Percentiles rank a stretch among this genome's conserved stretches.
Evolutionary conservation across 2,113 vertebrate genomes (phyloP).

Genomic region (Zosterops pallidus): DNA sequence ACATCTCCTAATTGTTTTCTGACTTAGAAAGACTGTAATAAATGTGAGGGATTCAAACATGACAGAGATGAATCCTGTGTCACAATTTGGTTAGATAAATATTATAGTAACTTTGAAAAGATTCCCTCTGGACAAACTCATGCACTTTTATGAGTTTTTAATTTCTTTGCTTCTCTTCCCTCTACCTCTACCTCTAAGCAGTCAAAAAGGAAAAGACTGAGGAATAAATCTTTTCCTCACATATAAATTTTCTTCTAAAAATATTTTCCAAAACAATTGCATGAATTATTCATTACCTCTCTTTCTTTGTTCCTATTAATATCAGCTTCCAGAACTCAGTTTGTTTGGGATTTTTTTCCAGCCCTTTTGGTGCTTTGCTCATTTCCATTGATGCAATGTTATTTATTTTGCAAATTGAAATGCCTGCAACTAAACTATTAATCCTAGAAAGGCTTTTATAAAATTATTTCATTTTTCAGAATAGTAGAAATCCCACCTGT

Average conservation of each 20-base stretch:
- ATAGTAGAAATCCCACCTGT: neutral
- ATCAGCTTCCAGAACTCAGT: neutral
- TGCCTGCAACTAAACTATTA: constrained; percentile 24
- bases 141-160: neutral
- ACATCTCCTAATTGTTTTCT: neutral
- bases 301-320: neutral
- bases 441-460: constrained; percentile 3
- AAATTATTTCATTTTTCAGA: neutral
- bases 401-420: constrained; percentile 52
- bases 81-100: neutral
- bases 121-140: neutral
- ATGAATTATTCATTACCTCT: constrained; percentile 37
- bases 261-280: neutral
- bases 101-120: neutral
- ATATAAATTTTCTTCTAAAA: neutral
- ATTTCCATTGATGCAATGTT: neutral
- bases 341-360: constrained; percentile 2
- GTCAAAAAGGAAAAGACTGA: neutral
- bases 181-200: neutral
- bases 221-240: neutral
- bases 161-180: neutral
- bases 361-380: neutral
- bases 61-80: neutral
- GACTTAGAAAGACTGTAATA: neutral
- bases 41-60: neutral